Percentiles rank a stretch among this genome's conserved stretches.
Evolutionary conservation across 2,888 invertebrate genomes (phyloP).

Genomic region (Eupithecia subfuscata): DNA sequence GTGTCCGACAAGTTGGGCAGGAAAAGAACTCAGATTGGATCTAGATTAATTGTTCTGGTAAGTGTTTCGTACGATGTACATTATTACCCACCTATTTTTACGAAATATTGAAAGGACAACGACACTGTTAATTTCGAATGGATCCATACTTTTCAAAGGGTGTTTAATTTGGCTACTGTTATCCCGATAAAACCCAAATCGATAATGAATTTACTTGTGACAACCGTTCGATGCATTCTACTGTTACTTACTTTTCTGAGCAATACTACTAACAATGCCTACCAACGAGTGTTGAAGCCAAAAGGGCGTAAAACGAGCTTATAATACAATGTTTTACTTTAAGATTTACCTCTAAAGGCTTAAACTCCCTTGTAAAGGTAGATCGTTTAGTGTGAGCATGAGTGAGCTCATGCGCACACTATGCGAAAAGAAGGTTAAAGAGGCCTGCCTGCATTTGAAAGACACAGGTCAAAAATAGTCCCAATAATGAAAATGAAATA

Average conservation of each 20-base stretch:
- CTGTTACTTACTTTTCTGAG: too few relatives aligned
- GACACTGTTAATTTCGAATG: neutral
- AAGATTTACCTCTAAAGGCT: too few relatives aligned
- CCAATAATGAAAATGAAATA: neutral
- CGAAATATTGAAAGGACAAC: neutral
- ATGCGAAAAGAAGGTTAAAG: too few relatives aligned
- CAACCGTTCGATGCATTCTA: too few relatives aligned
- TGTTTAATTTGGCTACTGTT: neutral
- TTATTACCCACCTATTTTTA: neutral
- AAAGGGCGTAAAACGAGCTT: neutral
- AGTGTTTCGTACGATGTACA: constrained; percentile 24
- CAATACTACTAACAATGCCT: neutral
- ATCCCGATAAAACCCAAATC: too few relatives aligned
- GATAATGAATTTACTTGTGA: too few relatives aligned
- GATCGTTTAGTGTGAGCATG: too few relatives aligned
- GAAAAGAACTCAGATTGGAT: constrained; percentile 49
- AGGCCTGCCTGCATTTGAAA: neutral
- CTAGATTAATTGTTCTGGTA: constrained; percentile 48
- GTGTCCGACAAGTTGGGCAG: constrained; percentile 52
- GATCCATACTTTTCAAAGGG: neutral
- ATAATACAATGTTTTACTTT: neutral
- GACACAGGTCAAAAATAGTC: neutral
- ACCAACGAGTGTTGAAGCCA: neutral
- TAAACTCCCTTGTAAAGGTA: too few relatives aligned
- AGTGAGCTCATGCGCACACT: too few relatives aligned